Evolutionary conservation across 2,888 invertebrate species (phyloP), one percentile per base, ranked within the genome.

Genomic region (Siphlonurus alternatus): DNA sequence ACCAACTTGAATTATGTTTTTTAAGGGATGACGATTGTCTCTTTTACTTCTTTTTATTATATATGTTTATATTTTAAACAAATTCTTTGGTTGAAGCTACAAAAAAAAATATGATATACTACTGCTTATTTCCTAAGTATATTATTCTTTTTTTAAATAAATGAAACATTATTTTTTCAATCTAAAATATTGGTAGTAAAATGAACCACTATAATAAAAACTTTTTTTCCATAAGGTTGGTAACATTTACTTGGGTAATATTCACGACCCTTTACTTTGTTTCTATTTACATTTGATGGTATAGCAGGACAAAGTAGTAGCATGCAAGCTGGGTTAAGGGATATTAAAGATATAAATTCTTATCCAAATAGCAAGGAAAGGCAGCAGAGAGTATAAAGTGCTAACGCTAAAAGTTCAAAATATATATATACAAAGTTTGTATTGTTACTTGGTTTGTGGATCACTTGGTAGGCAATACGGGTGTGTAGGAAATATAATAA

Each of bases 271-370:
- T n/a, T n/a, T 51, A 51, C 53, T 51, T 51, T 51, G 53, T 51
- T 51, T 51, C 53, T 51, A 51, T 51, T 51, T 51, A 51, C 53
- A 51, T 51, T 51, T n/a, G n/a, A n/a, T 38, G 38, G 38, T 15
- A 15, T 10, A 5, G 38, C 38, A 38, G 15, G 15, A 38, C 38
- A 38, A 38, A 38, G 38, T 15, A n/a, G n/a, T n/a, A n/a, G n/a
- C n/a, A n/a, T n/a, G n/a, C 38, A 38, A 38, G 38, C 38, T 38
- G 15, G 15, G n/a, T n/a, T 10, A 38, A 38, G 38, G 56, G n/a
- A 56, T 56, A 56, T 56, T 56, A 22, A n/a, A 56, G 56, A 56
- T 56, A 56, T 56, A 56, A 56, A 56, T 56, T 56, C 56, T 56
- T 56, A 56, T 56, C 56, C n/a, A 22, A 22, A 20, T 22, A 20